Percentiles rank a stretch among this genome's conserved stretches.
Evolutionary conservation across 2,888 invertebrate genomes (phyloP).

Genomic region (Protonemura montana): DNA sequence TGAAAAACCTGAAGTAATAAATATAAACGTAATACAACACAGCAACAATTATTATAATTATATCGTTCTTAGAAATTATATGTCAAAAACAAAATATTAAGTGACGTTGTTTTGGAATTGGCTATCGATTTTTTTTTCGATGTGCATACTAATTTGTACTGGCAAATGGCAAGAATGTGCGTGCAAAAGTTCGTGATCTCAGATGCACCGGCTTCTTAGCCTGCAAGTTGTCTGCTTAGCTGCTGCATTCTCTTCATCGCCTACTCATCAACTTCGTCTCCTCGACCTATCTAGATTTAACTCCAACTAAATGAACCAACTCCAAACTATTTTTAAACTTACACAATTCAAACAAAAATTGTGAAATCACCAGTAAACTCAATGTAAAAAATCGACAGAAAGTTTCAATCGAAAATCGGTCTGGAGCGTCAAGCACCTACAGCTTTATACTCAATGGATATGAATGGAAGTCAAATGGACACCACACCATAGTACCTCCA

Average conservation of each 20-base stretch:
- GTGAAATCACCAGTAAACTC: too few relatives aligned
- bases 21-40: background rate
- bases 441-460: too few relatives aligned
- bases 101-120: background rate
- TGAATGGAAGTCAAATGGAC: too few relatives aligned
- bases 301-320: too few relatives aligned
- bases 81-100: constrained; percentile 5
- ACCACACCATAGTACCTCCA: too few relatives aligned
- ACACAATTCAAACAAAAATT: too few relatives aligned
- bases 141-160: background rate
- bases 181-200: background rate
- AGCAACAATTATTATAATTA: background rate
- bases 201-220: background rate
- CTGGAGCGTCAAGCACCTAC: too few relatives aligned
- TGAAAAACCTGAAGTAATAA: background rate
- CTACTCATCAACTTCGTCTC: background rate
- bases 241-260: background rate
- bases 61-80: background rate
- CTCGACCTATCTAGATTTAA: too few relatives aligned
- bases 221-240: background rate
- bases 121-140: background rate
- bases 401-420: too few relatives aligned
- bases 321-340: too few relatives aligned
- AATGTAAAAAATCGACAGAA: too few relatives aligned
- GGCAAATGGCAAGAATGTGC: background rate